A percentile compares a stretch with the other conserved stretches of the same genome.
Evolutionary conservation across 2,113 vertebrate species (phyloP).

Genomic region (Glareola pratincola): DNA sequence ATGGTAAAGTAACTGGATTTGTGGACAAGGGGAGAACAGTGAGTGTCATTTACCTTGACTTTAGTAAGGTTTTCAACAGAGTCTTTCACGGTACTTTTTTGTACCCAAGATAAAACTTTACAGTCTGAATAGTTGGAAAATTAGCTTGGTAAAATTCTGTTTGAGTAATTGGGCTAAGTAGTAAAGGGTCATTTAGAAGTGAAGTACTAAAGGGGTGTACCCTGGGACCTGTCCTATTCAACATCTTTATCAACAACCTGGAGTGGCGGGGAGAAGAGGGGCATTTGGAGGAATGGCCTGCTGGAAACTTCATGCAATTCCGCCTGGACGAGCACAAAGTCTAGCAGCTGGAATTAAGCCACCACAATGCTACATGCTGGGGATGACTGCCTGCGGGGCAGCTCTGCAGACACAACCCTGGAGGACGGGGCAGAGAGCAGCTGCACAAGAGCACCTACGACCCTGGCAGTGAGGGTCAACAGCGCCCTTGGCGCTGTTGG

Average conservation of each 20-base stretch:
- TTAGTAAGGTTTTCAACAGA: background rate
- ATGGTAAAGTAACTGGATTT: background rate
- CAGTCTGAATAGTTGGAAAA: background rate
- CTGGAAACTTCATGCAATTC: background rate
- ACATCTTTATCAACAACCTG: background rate
- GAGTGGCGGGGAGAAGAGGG: background rate
- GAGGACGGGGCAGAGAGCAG: background rate
- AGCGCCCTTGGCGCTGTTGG: background rate
- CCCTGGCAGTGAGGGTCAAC: rapidly evolving
- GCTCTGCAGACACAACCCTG: background rate
- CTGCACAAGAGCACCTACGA: background rate
- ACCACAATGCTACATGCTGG: background rate
- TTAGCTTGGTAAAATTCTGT: background rate
- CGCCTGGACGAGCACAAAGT: background rate
- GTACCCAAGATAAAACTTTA: background rate
- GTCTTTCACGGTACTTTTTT: background rate
- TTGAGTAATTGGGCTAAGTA: background rate
- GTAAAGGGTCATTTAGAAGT: background rate
- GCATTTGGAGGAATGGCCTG: background rate
- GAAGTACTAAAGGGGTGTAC: background rate
- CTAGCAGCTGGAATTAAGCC: background rate
- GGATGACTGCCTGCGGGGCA: background rate
- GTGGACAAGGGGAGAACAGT: background rate
- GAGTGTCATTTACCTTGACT: background rate
- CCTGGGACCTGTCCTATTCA: background rate